Evolutionary conservation across 2,113 vertebrate genomes (phyloP).

Genomic region (Bos taurus): ARS-UCD2.0 NC_037339.1:73334001-73334500

Average conservation of each 20-base stretch:
- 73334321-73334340: not conserved
- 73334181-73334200: not conserved
- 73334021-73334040: conserved; percentile 21
- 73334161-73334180: not conserved
- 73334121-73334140: not conserved
- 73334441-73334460: not conserved
- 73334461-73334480: not conserved
- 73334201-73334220: not conserved
- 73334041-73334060: not conserved
- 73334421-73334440: not conserved
- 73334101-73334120: not conserved
- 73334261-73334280: not conserved
- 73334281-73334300: not conserved
- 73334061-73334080: not conserved
- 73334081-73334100: not conserved
- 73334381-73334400: conserved; percentile 5
- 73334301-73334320: not conserved
- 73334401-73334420: not conserved
- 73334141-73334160: not conserved
- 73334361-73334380: not conserved
- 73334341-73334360: not conserved
- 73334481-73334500: not conserved
- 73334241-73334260: not conserved
- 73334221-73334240: not conserved
- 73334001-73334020: not conserved